Evolutionary conservation across 2,113 vertebrate species (phyloP).

Genomic region (human (Homo sapiens)): DNA sequence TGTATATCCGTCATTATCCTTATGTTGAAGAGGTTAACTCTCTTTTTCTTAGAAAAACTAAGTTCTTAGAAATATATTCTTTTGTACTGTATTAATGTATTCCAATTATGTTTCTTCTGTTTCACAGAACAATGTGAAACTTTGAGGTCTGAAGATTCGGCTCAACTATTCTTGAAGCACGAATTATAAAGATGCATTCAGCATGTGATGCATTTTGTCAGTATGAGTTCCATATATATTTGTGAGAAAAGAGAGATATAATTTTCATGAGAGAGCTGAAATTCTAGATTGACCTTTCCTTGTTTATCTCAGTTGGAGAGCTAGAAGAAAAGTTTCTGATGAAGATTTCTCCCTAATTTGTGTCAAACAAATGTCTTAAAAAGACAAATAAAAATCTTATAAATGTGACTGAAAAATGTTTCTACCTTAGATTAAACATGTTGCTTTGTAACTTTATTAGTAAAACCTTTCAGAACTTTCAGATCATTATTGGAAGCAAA

Average conservation of each 20-base stretch:
- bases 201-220: not conserved
- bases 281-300: not conserved
- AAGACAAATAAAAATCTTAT: not conserved
- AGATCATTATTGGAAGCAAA: not conserved
- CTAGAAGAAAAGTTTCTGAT: not conserved
- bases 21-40: not conserved
- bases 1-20: not conserved
- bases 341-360: not conserved
- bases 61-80: not conserved
- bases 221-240: not conserved
- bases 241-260: not conserved
- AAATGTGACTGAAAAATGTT: slow-evolving; percentile 2
- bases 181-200: not conserved
- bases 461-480: not conserved
- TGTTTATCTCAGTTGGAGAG: not conserved
- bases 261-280: not conserved
- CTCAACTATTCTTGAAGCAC: not conserved
- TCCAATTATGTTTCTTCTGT: not conserved
- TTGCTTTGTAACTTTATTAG: not conserved
- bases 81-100: not conserved
- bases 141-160: not conserved
- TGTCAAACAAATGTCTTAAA: not conserved
- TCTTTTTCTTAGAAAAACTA: not conserved
- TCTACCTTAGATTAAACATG: not conserved
- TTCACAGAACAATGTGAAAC: not conserved